Percentiles rank a stretch among this genome's conserved stretches.
Conservation (phyloP, 1,140 invertebrate species). For the Chrysomallon squamiferum region DNA sequence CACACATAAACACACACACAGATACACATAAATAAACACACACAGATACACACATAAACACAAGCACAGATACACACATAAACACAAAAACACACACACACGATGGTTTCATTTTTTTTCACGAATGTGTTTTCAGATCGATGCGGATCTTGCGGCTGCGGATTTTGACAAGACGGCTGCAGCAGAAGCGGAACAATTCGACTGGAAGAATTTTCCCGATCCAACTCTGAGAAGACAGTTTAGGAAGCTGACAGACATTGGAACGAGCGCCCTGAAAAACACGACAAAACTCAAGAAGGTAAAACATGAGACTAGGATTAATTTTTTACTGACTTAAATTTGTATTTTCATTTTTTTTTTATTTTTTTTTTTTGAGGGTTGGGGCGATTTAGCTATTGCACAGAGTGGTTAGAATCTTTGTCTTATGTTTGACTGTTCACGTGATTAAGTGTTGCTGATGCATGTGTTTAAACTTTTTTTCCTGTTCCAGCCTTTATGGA, state of each 20-base stretch:
- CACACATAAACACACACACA: no score
- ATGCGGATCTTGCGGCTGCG: background rate
- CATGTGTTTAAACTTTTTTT: no score
- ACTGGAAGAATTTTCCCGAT: constrained; percentile 74
- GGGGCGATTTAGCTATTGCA: constrained; percentile 77
- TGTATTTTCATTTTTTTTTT: background rate
- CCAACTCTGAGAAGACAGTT: constrained; percentile 76
- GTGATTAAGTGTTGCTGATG: no score
- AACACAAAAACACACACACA: no score
- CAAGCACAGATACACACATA: background rate
- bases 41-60: background rate
- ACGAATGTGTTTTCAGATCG: background rate
- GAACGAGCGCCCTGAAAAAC: constrained; percentile 71
- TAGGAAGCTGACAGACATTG: constrained; percentile 79
- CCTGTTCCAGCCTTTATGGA: no score
- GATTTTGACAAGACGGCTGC: constrained; percentile 46
- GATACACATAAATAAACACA: background rate
- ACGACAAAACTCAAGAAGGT: constrained; percentile 34
- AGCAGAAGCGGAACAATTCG: constrained; percentile 61
- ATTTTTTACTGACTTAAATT: no score
- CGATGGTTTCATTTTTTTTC: no score
- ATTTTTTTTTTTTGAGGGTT: constrained; percentile 44
- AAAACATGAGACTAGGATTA: constrained; percentile 5
- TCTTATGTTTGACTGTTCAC: no score
- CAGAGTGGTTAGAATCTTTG: no score